Percentiles rank a stretch among this genome's conserved stretches.
phyloP scores from a whole-genome alignment of 2,113 vertebrate species.

The Theristicus caerulescens region DNA sequence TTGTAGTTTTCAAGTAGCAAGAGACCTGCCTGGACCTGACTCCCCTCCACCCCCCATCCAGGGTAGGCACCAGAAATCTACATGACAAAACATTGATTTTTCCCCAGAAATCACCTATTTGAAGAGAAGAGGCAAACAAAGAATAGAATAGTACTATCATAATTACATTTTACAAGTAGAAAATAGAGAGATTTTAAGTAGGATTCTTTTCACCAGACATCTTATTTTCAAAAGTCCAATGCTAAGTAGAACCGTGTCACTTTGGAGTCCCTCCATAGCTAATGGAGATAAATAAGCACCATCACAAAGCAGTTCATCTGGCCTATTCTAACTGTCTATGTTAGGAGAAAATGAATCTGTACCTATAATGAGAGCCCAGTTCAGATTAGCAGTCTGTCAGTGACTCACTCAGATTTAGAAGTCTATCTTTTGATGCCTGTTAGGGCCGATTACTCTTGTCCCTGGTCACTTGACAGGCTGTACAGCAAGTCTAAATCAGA shows the following conservation, averaged over 20 bases:
- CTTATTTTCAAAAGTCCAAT: not conserved
- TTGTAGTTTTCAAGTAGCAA: not conserved
- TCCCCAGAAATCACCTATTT: not conserved
- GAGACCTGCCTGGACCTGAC: not conserved
- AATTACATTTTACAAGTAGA: not conserved
- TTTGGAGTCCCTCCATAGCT: not conserved
- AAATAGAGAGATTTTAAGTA: not conserved
- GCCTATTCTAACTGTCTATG: not conserved
- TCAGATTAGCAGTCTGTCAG: not conserved
- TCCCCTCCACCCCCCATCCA: not conserved
- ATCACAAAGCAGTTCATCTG: not conserved
- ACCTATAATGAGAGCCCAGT: not conserved
- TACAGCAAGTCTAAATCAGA: not conserved
- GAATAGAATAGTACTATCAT: not conserved
- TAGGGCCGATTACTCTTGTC: not conserved
- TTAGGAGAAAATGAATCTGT: not conserved
- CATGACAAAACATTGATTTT: not conserved
- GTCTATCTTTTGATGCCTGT: not conserved
- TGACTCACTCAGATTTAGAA: constrained; percentile 41
- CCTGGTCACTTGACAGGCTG: not conserved
- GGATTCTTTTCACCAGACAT: not conserved
- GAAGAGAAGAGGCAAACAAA: not conserved
- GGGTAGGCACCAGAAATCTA: not conserved
- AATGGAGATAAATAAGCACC: not conserved
- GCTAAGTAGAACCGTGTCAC: not conserved